phyloP scores from a whole-genome alignment of 2,113 vertebrate species.

The Stigmatopora argus region DNA sequence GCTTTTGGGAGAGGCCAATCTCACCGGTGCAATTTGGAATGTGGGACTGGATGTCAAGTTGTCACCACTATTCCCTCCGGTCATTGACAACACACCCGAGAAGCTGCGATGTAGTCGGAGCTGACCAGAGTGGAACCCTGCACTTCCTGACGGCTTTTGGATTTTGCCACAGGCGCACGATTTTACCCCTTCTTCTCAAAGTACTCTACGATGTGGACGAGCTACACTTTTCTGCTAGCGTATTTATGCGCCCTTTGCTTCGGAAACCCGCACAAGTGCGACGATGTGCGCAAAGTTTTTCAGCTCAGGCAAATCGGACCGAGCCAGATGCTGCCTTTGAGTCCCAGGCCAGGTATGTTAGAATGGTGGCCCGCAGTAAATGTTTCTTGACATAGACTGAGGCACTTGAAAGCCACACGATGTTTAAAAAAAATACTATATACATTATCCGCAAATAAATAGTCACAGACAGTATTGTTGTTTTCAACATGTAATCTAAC shows the following conservation, averaged over 20 bases:
- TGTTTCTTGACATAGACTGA: background rate
- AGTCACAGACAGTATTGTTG: background rate
- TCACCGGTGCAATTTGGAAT: slow-evolving; percentile 34
- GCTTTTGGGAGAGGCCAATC: slow-evolving; percentile 12
- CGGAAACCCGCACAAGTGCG: slow-evolving; percentile 64
- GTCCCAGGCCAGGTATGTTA: slow-evolving; percentile 72
- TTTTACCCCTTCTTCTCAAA: slow-evolving; percentile 8
- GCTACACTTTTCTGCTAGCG: slow-evolving; percentile 31
- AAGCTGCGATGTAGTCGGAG: slow-evolving; percentile 32
- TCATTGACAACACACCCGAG: background rate
- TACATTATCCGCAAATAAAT: background rate
- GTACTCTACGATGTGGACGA: slow-evolving; percentile 27
- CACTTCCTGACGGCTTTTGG: slow-evolving; percentile 10
- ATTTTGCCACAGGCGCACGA: background rate
- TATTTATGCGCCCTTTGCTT: slow-evolving; percentile 17
- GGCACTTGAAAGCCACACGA: background rate
- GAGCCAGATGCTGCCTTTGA: slow-evolving; percentile 57
- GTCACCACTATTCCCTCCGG: background rate
- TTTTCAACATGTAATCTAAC: background rate
- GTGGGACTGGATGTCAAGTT: background rate
- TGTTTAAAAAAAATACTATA: background rate
- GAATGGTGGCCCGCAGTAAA: background rate
- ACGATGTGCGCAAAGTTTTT: slow-evolving; percentile 81
- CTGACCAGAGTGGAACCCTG: slow-evolving; percentile 38
- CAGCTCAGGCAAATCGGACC: slow-evolving; percentile 70